phyloP scores from a whole-genome alignment of 2,888 invertebrate genomes.

The Choreutis nemorana region DNA sequence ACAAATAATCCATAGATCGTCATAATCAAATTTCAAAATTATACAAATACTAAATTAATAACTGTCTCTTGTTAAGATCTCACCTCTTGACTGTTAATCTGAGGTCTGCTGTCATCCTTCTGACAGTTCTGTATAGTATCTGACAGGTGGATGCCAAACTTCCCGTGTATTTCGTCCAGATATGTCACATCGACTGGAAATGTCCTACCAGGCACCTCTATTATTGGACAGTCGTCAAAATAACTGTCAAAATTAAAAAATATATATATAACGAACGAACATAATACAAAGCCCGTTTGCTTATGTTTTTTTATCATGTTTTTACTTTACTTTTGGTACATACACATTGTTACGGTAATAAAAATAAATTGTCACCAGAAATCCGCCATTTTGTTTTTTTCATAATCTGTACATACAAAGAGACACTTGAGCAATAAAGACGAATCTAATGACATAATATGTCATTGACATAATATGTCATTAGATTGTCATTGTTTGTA shows the following conservation, averaged over 20 bases:
- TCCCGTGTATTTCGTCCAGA: conserved; percentile 56
- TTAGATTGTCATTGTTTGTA: no score
- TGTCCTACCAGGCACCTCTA: conserved; percentile 66
- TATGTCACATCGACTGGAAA: conserved; percentile 68
- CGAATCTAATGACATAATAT: no score
- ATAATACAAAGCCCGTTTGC: no score
- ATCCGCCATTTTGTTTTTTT: no score
- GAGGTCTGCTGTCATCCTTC: conserved; percentile 39
- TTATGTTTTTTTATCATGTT: no score
- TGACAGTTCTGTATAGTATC: conserved; percentile 28
- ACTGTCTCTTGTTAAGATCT: background rate
- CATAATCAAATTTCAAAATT: background rate
- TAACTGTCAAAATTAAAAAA: conserved; percentile 25
- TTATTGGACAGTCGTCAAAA: conserved; percentile 43
- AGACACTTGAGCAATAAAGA: no score
- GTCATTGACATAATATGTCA: no score
- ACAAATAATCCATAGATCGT: background rate
- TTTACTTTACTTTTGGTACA: no score
- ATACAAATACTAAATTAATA: background rate
- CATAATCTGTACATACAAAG: no score
- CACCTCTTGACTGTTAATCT: conserved; percentile 57
- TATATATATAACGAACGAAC: no score
- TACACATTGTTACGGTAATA: no score
- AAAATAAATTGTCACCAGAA: no score
- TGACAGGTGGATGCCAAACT: conserved; percentile 23